Conservation (phyloP, 2,797 vertebrate species). For the Channa striata region DNA sequence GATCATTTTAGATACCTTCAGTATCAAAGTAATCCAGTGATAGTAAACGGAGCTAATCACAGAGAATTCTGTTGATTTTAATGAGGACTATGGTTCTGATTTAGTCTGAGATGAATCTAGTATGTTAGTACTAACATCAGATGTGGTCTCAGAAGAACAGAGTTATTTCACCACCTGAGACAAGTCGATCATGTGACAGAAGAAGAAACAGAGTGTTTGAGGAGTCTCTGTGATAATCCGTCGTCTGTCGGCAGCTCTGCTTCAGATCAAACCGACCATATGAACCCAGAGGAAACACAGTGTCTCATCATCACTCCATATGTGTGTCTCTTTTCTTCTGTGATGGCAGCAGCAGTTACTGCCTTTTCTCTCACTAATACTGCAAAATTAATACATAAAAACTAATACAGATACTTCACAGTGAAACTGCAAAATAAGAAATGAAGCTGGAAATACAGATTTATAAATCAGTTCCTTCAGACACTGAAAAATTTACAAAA, state of each 20-base stretch:
- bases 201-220: slow-evolving; percentile 3
- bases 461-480: too few species aligned
- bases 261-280: slow-evolving; percentile 24
- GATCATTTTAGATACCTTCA: too few species aligned
- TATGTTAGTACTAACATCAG: background rate
- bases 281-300: slow-evolving; percentile 43
- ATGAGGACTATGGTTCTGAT: background rate
- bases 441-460: too few species aligned
- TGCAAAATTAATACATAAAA: background rate
- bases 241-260: slow-evolving; percentile 22
- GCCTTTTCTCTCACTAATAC: background rate
- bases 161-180: background rate
- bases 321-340: slow-evolving; percentile 28
- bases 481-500: too few species aligned
- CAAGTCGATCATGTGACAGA: background rate
- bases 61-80: too few species aligned
- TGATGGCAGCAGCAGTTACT: background rate
- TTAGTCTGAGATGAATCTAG: background rate
- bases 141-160: background rate
- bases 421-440: too few species aligned
- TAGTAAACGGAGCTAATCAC: background rate
- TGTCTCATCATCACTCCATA: slow-evolving; percentile 27
- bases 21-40: too few species aligned
- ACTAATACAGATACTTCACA: too few species aligned
- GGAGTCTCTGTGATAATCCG: slow-evolving; percentile 20